These are phyloP conservation scores for Microctonus brassicae DNA, from an alignment of 2,888 invertebrate genomes.

Conservation along the genomic window DNA sequence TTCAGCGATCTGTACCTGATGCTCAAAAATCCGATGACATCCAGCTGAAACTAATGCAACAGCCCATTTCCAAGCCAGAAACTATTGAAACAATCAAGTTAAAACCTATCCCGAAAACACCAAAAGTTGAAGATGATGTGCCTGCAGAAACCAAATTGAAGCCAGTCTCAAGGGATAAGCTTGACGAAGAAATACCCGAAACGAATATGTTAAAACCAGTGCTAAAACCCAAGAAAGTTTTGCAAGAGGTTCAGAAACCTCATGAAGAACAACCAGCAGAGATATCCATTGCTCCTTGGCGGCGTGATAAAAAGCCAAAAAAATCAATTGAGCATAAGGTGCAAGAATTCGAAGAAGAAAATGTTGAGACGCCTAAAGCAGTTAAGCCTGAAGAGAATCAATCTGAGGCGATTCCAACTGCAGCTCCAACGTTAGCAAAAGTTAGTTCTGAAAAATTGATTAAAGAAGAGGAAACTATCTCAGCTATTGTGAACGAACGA, in stretches of 20 bases:
- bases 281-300: conserved; percentile 71
- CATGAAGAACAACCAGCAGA: conserved; percentile 50
- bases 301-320: conserved; percentile 51
- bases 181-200: conserved; percentile 45
- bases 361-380: conserved; percentile 33
- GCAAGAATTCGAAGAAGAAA: conserved; percentile 23
- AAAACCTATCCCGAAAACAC: conserved; percentile 48
- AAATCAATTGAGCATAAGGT: conserved; percentile 35
- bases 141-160: conserved; percentile 54
- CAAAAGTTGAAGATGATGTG: conserved; percentile 52
- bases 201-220: conserved; percentile 45
- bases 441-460: conserved; percentile 47
- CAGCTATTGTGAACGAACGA: conserved; percentile 43
- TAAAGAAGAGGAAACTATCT: conserved; percentile 40
- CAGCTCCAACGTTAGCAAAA: conserved; percentile 28
- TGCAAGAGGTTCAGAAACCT: conserved; percentile 40
- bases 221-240: conserved; percentile 54
- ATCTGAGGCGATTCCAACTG: conserved; percentile 47
- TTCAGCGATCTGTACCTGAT: no score
- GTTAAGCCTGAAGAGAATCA: conserved; percentile 44
- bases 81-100: conserved; percentile 47
- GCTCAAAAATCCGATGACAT: no score
- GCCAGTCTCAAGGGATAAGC: conserved; percentile 43
- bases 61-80: conserved; percentile 50
- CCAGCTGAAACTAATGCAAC: no score